Percentiles rank a stretch among this genome's conserved stretches.
Conservation (phyloP, 2,888 invertebrate genomes). For the Aphelenchoides bicaudatus region DNA sequence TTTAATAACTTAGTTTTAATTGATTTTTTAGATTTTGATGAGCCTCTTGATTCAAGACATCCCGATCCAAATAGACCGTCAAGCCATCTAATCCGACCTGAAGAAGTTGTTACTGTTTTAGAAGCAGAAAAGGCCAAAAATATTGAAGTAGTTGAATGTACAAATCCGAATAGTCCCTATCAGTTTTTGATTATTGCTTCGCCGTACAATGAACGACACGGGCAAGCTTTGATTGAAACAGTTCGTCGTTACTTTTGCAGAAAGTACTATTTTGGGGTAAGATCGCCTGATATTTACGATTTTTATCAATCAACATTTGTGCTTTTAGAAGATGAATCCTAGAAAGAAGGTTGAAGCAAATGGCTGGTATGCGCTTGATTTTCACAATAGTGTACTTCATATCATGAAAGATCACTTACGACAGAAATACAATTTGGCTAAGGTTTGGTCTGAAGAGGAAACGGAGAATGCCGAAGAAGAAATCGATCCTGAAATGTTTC, state of each 20-base stretch:
- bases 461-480: conserved; percentile 11
- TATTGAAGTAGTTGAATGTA: conserved; percentile 20
- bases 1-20: neutral
- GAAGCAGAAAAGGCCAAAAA: conserved; percentile 17
- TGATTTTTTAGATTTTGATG: neutral
- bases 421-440: conserved; percentile 21
- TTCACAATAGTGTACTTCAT: conserved; percentile 15
- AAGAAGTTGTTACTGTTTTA: neutral
- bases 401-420: conserved; percentile 22
- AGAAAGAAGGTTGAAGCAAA: neutral
- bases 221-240: conserved; percentile 16
- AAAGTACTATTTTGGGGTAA: conserved; percentile 22
- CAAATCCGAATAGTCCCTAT: conserved; percentile 10
- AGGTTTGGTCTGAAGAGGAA: conserved; percentile 14
- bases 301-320: neutral
- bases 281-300: neutral
- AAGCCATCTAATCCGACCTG: neutral
- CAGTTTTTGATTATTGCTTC: conserved; percentile 15
- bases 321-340: conserved; percentile 18
- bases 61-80: neutral
- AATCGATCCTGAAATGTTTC: too few relatives aligned
- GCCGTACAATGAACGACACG: conserved; percentile 23
- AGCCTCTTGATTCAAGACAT: neutral
- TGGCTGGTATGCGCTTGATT: conserved; percentile 22
- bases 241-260: conserved; percentile 20